Evolutionary conservation across 2,888 invertebrate species (phyloP), one percentile per base, ranked within the genome.

Genomic region (Tinea pellionella): DNA sequence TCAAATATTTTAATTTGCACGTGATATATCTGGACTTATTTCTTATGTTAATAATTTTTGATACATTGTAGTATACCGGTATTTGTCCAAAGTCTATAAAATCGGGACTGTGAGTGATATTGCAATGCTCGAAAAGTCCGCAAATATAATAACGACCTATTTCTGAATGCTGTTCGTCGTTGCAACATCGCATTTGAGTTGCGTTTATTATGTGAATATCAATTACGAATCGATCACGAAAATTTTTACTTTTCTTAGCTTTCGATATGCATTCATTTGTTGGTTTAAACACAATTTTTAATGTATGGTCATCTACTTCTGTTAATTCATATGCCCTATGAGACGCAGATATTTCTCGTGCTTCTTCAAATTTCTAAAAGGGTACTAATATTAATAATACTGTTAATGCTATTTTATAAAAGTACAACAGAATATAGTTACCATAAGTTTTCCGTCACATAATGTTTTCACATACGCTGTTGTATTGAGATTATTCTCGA

Each of bases 131-230:
- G 61, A 81, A 87, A 68, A 89, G 81, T 0, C 90, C 91, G 66
- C 90, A 85, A 16, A 91, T 73, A 62, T 90, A 90, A 61, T 89
- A 80, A 60, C 89, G 77, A 0, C 89, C 83, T 47, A 82, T 73
- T 77, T 88, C 88, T 15, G 80, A 74, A 65, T 87, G 85, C 29
- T 66, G 64, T 65, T 85, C 85, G 63, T 75, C 68, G 60, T 72
- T 64, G 63, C 86, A 86, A 65, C 84, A 86, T n/a, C 71, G 70
- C 57, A 63, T 64, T 41, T 76, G 80, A 62, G 82, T 74, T 1
- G 78, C 73, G 68, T 75, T 74, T 63, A 86, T 81, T 55, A 87
- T 67, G 12, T 82, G 77, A 42, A 87, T 68, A 62, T 83, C 82
- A 63, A 79, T 77, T 24, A 87, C 76, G 68, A 87, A 84, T 72